Percentiles rank a stretch among this genome's conserved stretches.
Evolutionary conservation across 2,888 invertebrate species (phyloP).

Genomic region (Ischnura elegans): DNA sequence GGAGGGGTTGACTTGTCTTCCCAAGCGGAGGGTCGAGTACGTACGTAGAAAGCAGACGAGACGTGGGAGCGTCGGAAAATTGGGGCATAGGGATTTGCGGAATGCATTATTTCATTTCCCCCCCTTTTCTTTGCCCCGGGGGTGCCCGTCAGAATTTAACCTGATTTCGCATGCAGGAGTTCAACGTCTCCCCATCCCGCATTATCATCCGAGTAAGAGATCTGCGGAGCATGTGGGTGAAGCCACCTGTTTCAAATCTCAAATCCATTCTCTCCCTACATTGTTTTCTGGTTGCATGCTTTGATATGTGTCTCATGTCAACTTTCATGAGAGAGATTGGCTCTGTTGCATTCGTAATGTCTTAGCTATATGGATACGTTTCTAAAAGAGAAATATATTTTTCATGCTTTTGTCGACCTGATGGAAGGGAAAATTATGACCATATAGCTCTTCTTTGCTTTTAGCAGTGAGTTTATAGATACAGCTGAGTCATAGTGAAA

Average conservation of each 20-base stretch:
- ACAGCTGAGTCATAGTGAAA: too few relatives aligned
- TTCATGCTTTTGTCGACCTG: too few relatives aligned
- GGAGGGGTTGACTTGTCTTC: slow-evolving; percentile 1
- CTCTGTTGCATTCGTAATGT: too few relatives aligned
- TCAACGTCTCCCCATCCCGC: neutral
- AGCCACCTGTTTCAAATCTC: neutral
- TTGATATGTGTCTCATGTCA: neutral
- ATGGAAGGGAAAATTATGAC: too few relatives aligned
- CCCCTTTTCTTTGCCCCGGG: neutral
- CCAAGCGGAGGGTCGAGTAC: neutral
- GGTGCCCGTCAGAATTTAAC: neutral
- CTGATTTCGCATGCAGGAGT: neutral
- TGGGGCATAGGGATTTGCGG: neutral
- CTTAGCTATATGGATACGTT: too few relatives aligned
- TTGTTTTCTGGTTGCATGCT: neutral
- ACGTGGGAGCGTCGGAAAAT: neutral
- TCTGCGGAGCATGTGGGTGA: neutral
- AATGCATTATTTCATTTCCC: neutral
- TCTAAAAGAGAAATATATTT: too few relatives aligned
- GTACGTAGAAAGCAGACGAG: neutral
- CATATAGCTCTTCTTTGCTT: too few relatives aligned
- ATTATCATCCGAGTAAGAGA: neutral
- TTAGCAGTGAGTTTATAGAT: too few relatives aligned
- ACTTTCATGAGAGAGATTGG: neutral
- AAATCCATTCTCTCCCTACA: neutral